A percentile compares a stretch with the other conserved stretches of the same genome.
Conservation (phyloP, 2,888 invertebrate species). For the Nysson spinosus region DNA sequence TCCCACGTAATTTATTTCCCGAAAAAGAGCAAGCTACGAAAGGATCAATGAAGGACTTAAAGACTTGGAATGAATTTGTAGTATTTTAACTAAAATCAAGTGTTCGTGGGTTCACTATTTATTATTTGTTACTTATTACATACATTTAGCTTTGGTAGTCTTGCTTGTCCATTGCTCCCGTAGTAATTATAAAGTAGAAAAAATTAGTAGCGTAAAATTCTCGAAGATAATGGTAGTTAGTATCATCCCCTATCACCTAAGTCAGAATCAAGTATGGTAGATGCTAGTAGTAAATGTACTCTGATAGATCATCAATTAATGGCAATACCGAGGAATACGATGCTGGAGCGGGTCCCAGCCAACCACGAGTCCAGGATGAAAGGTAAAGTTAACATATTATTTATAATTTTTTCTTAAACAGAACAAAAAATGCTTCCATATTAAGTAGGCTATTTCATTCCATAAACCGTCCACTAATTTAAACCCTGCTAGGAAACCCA, state of each 20-base stretch:
- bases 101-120: not conserved
- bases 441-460: not conserved
- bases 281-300: slow-evolving; percentile 71
- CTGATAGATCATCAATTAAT: slow-evolving; percentile 66
- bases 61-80: no score
- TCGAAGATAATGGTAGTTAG: slow-evolving; percentile 1
- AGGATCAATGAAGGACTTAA: not conserved
- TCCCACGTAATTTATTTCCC: not conserved
- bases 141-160: slow-evolving; percentile 26
- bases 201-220: not conserved
- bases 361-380: slow-evolving; percentile 35
- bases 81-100: not conserved
- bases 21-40: not conserved
- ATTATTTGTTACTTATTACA: not conserved
- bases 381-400: slow-evolving; percentile 61
- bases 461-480: not conserved
- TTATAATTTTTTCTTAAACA: no score
- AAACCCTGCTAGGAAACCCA: not conserved
- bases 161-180: slow-evolving; percentile 10
- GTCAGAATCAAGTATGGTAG: slow-evolving; percentile 35
- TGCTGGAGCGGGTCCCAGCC: slow-evolving; percentile 64
- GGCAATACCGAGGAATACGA: slow-evolving; percentile 63
- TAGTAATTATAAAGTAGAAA: slow-evolving; percentile 9
- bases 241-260: slow-evolving; percentile 14
- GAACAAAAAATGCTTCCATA: slow-evolving; percentile 18